Conservation (phyloP, 1,140 invertebrate species). For the Camponotus vicinus region DNA sequence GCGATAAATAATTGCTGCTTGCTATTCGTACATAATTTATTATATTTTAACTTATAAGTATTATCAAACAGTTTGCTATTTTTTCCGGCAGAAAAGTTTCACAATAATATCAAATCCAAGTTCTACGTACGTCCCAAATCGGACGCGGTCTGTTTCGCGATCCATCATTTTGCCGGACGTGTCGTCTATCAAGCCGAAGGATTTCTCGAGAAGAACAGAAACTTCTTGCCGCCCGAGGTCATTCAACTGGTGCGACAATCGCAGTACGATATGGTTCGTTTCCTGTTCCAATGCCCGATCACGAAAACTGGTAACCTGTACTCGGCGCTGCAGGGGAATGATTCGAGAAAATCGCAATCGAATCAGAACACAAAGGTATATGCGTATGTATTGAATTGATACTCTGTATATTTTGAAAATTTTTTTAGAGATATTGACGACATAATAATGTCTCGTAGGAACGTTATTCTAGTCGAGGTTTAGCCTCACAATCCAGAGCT, state of each 20-base stretch:
- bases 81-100: conserved; percentile 91
- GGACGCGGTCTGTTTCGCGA: conserved; percentile 90
- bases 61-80: background rate
- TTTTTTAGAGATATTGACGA: background rate
- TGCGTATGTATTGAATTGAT: background rate
- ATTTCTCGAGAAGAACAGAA: conserved; percentile 94
- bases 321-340: conserved; percentile 87
- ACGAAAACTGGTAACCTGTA: conserved; percentile 93
- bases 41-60: background rate
- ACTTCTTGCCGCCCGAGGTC: conserved; percentile 93
- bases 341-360: conserved; percentile 82
- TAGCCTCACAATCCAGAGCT: conserved; percentile 93
- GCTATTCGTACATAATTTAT: too few relatives aligned
- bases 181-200: conserved; percentile 93
- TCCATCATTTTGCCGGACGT: conserved; percentile 92
- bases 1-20: background rate
- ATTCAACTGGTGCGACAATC: conserved; percentile 92
- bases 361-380: conserved; percentile 82
- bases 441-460: conserved; percentile 77
- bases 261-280: conserved; percentile 90
- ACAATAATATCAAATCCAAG: conserved; percentile 92
- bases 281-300: conserved; percentile 93
- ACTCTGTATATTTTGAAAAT: background rate
- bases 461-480: conserved; percentile 87
- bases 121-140: conserved; percentile 93